Evolutionary conservation across 2,113 vertebrate genomes (phyloP), one percentile per base, ranked within the genome.

Genomic region (Lophochroa leadbeateri): DNA sequence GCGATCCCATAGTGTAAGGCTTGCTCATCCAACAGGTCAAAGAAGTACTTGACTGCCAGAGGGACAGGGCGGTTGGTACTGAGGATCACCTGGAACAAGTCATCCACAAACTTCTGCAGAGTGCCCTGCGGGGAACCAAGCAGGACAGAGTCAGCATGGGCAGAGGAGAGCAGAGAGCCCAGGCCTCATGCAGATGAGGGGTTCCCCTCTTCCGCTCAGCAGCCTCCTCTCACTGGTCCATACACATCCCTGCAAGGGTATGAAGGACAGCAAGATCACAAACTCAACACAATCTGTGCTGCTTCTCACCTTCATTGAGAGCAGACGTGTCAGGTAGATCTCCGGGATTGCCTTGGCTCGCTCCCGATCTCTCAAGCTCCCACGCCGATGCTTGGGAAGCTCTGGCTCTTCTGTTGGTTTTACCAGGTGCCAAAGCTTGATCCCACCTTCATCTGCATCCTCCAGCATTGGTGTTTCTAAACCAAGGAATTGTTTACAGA

Each of bases 401-500:
- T 99, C 99, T 0, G 99, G 99, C 90, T 99, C 99, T 95, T 99
- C 99, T 8, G 98, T 99, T 43, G 99, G 99, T 91, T 99, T 99
- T 52, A 99, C 99, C 91, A 99, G 98, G 94, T 99, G 99, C 99
- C 99, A 99, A 80, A 99, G 97, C 86, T 99, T 98, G 93, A 99
- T 98, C 27, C 99, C 99, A 2, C 99, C 99, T 92, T 99, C 99
- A n/a, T 99, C 99, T n/a, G 99, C 98, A 61, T 99, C 99, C 94
- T 99, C 99, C 96, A 99, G 97, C 99, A 99, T 99, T 0, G 99
- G 99, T 3, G 99, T 99, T 97, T 99, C 99, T 99, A 97, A 75
- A 90, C 44, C 52, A 83, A 90, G 27, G 80, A 69, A 28, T 57
- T 80, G 47, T 91, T 96, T 55, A n/a, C 18, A 46, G 60, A 37